Evolutionary conservation across 2,888 invertebrate genomes (phyloP).

Genomic region (Polymixis lichenea): DNA sequence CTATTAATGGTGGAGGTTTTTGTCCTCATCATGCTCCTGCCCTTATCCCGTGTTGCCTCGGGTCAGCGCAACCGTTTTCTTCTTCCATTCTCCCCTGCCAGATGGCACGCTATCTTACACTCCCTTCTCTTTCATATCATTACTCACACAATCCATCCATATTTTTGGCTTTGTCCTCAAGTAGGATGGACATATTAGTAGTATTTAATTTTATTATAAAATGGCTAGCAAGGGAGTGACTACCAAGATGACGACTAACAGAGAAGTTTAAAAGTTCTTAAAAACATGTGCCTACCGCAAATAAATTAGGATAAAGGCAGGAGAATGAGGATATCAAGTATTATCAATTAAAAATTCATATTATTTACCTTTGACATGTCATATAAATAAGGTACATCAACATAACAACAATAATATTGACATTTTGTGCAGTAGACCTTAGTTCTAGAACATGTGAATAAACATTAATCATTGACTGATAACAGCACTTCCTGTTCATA

Average conservation of each 20-base stretch:
- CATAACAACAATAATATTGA: constrained; percentile 15
- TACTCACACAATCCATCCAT: too few relatives aligned
- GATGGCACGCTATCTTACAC: too few relatives aligned
- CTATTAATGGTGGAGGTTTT: too few relatives aligned
- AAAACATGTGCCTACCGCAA: not conserved
- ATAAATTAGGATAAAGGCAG: not conserved
- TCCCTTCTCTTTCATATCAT: too few relatives aligned
- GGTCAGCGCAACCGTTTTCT: too few relatives aligned
- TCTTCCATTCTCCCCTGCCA: too few relatives aligned
- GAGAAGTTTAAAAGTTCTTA: not conserved
- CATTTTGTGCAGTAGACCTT: not conserved
- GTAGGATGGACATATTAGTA: too few relatives aligned
- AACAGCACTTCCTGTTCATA: constrained; percentile 46
- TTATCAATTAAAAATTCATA: not conserved
- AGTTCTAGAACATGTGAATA: constrained; percentile 45
- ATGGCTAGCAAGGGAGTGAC: not conserved
- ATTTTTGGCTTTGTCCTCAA: too few relatives aligned
- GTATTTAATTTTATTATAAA: too few relatives aligned
- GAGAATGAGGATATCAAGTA: not conserved
- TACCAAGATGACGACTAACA: not conserved
- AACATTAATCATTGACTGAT: constrained; percentile 42
- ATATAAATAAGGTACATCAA: not conserved
- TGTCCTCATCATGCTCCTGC: not conserved
- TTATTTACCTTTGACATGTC: not conserved
- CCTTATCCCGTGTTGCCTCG: too few relatives aligned